These are phyloP conservation scores for Lamellibrachia columna DNA, from an alignment of 2,888 invertebrate genomes.

Conservation along the genomic window DNA sequence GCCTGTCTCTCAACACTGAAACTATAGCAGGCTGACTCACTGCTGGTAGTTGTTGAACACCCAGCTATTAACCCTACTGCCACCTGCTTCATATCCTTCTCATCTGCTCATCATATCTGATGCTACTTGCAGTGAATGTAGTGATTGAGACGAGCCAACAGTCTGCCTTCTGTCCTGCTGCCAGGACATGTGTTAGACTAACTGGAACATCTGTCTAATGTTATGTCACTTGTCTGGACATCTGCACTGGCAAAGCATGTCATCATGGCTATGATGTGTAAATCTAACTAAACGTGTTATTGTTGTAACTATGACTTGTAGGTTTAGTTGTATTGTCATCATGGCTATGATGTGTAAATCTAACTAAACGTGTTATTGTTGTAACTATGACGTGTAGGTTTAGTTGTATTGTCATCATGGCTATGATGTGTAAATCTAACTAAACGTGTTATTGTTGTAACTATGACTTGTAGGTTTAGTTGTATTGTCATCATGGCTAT, in stretches of 20 bases:
- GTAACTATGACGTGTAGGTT: too few species aligned
- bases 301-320: background rate
- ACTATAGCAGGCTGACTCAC: background rate
- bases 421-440: too few species aligned
- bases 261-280: background rate
- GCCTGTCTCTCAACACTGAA: background rate
- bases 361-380: too few species aligned
- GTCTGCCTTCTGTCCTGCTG: background rate
- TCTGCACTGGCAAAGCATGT: background rate
- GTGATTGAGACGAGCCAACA: background rate
- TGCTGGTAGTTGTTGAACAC: background rate
- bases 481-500: too few species aligned
- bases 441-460: too few species aligned
- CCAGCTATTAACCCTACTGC: background rate
- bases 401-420: too few species aligned
- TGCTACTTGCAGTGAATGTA: background rate
- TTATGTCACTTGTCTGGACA: background rate
- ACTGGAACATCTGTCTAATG: background rate
- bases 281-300: background rate
- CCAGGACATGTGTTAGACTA: background rate
- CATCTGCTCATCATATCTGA: constrained; percentile 10
- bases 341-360: background rate
- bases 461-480: too few species aligned
- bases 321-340: background rate
- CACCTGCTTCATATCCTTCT: background rate